Evolutionary conservation across 2,113 vertebrate species (phyloP), one percentile per base, ranked within the genome.

Genomic region (Erythrocebus patas): DNA sequence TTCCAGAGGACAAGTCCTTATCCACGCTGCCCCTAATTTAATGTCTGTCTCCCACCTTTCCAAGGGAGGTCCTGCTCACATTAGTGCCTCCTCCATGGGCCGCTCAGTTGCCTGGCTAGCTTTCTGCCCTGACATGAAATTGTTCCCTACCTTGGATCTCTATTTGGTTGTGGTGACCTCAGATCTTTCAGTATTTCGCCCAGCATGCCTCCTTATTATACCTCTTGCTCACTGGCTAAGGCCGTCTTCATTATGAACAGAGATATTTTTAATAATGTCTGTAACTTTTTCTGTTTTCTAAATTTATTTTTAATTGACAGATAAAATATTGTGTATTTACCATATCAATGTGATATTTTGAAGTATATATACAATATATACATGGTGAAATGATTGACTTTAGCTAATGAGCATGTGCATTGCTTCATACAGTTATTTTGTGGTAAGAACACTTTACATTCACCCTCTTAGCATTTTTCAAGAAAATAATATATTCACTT

Each of bases 151-250:
- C 43, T 85, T 89, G 40, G 17, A 84, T 95, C 64, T 75, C 61
- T 97, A 10, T 81, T 87, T 94, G 25, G 38, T 80, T 94, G 35
- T n/a, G 64, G 25, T 76, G 76, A 8, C 50, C 50, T 93, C 64
- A 92, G 43, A 61, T 83, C 48, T 93, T 91, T 94, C 84, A 84
- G 5, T 84, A 89, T 89, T 93, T 81, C 9, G 23, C 84, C 20
- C 27, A 72, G 6, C 87, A 43, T 70, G 25, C 25, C 25, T 93
- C 22, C 27, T 79, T 20, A 75, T 89, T 48, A 48, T 40, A 87
- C 27, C 22, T 70, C 43, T 90, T 55, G 10, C 22, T 82, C 40
- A 57, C 35, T 80, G 45, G 3, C 22, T 94, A 83, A 96, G 68
- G 8, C 32, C n/a, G 2, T 93, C n/a, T 91, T 43, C 38, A 6